phyloP scores from a whole-genome alignment of 1,140 invertebrate species.

The Zaprionus davidi region DNA sequence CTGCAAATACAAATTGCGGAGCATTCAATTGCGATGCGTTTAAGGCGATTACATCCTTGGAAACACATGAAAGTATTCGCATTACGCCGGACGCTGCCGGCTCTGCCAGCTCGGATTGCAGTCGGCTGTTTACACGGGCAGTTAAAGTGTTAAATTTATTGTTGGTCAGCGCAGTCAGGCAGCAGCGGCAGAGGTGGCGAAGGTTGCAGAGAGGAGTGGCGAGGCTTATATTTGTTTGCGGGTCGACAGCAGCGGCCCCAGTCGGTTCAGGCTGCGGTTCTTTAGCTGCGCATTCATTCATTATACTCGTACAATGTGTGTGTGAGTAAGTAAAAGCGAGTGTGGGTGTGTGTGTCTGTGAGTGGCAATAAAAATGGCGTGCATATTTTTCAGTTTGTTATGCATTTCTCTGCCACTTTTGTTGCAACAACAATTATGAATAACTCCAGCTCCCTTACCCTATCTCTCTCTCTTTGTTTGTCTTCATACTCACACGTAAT shows the following conservation, averaged over 20 bases:
- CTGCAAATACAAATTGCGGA: neutral
- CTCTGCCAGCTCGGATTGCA: conserved; percentile 33
- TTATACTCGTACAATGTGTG: conserved; percentile 58
- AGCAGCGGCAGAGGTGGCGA: neutral
- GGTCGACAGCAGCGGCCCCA: conserved; percentile 27
- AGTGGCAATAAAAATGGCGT: conserved; percentile 79
- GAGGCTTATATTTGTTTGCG: conserved; percentile 75
- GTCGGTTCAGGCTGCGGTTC: conserved; percentile 71
- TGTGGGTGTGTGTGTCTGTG: conserved; percentile 12
- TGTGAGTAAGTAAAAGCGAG: conserved; percentile 10
- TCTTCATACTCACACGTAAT: conserved; percentile 54
- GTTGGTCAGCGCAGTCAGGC: conserved; percentile 57
- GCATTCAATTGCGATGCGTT: conserved; percentile 13
- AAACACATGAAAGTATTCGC: conserved; percentile 24
- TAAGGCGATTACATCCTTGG: conserved; percentile 37
- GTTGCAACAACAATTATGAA: conserved; percentile 80
- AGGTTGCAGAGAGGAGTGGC: neutral
- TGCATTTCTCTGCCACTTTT: conserved; percentile 77
- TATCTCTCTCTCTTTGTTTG: conserved; percentile 1
- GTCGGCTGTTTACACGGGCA: conserved; percentile 55
- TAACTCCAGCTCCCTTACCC: conserved; percentile 54
- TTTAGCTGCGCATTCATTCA: conserved; percentile 77
- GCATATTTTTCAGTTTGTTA: conserved; percentile 82
- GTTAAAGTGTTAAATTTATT: conserved; percentile 83
- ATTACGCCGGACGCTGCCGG: conserved; percentile 10